These are phyloP conservation scores for Zosterops lateralis DNA, from an alignment of 2,113 vertebrate genomes.

Conservation along the genomic window DNA sequence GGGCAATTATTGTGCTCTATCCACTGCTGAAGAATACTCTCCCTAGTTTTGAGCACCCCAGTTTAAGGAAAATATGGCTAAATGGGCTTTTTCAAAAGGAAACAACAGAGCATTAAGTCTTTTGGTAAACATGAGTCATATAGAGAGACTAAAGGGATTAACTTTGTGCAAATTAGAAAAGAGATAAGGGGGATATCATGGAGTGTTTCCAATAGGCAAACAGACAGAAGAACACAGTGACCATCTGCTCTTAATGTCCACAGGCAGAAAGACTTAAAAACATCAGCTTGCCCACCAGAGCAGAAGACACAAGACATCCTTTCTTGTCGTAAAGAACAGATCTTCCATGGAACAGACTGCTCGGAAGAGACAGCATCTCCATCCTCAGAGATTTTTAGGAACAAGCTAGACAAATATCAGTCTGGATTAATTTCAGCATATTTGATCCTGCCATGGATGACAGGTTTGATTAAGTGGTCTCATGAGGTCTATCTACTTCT, in stretches of 20 bases:
- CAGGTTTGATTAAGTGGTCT: constrained; percentile 5
- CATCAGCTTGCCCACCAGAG: background rate
- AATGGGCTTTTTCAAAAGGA: background rate
- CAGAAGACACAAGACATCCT: background rate
- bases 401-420: background rate
- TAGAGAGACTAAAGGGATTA: background rate
- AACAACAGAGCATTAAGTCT: background rate
- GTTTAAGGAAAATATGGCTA: background rate
- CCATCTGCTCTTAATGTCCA: background rate
- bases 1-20: background rate
- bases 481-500: background rate
- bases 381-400: background rate
- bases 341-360: background rate
- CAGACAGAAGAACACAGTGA: background rate
- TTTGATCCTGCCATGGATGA: background rate
- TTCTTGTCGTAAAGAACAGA: background rate
- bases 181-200: background rate
- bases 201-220: background rate
- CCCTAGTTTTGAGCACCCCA: background rate
- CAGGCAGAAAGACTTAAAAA: background rate
- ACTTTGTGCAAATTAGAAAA: background rate
- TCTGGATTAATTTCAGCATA: background rate
- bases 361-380: background rate
- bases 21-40: background rate
- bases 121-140: background rate